A percentile compares a stretch with the other conserved stretches of the same genome.
phyloP scores from a whole-genome alignment of 2,888 invertebrate genomes.

The Ditylenchus weischeri region DNA sequence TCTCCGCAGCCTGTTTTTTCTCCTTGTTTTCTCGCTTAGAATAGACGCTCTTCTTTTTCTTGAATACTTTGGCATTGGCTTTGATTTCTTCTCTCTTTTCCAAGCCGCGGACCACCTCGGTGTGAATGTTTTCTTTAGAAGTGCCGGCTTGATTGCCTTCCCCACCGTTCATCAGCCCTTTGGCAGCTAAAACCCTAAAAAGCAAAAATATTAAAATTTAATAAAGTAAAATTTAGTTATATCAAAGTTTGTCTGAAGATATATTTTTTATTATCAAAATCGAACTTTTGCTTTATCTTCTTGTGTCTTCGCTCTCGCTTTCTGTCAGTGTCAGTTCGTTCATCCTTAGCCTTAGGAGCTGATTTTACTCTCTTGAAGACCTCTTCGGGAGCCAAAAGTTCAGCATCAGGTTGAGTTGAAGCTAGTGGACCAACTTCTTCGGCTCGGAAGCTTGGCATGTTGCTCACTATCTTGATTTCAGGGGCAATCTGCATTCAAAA shows the following conservation, averaged over 20 bases:
- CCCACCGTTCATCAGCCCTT: constrained; percentile 5
- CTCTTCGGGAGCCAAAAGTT: constrained; percentile 52
- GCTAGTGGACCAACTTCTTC: constrained; percentile 91
- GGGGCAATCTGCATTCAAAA: constrained; percentile 61
- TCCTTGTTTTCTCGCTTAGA: too few species aligned
- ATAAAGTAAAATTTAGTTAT: not conserved
- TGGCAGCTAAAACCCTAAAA: not conserved
- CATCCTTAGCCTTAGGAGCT: constrained; percentile 71
- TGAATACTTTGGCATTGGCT: too few species aligned
- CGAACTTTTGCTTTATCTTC: constrained; percentile 64
- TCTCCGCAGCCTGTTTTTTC: too few species aligned
- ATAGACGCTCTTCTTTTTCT: too few species aligned
- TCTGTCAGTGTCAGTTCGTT: constrained; percentile 80
- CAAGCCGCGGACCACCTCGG: too few species aligned
- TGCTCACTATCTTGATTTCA: constrained; percentile 83
- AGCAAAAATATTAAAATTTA: not conserved
- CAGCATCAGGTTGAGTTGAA: constrained; percentile 43
- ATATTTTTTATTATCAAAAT: too few species aligned
- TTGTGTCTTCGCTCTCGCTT: constrained; percentile 82
- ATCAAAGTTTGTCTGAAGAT: not conserved
- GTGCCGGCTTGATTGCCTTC: not conserved
- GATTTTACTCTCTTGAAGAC: constrained; percentile 56
- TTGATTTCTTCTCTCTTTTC: too few species aligned
- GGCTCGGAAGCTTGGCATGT: constrained; percentile 83
- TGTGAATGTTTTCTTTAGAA: too few species aligned